Evolutionary conservation across 2,888 invertebrate genomes (phyloP).

Genomic region (Chromoteleia sp.): DNA sequence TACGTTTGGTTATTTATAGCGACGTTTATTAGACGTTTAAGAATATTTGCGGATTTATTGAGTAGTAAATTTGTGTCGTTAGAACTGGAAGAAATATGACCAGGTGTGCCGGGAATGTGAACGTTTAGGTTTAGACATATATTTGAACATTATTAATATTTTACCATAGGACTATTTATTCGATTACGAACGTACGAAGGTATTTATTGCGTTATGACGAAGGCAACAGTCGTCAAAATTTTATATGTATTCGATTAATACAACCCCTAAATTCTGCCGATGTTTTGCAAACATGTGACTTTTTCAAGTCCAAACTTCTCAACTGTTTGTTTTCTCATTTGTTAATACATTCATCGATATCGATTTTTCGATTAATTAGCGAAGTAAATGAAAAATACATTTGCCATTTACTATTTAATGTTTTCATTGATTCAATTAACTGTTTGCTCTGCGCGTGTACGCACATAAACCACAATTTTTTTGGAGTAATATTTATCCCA

Average conservation of each 20-base stretch:
- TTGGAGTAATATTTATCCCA: slow-evolving; percentile 16
- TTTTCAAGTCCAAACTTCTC: too few relatives aligned
- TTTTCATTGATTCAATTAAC: not conserved
- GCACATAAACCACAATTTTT: not conserved
- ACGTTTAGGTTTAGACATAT: slow-evolving; percentile 34
- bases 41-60: slow-evolving; percentile 57
- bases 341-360: too few relatives aligned
- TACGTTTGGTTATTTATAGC: slow-evolving; percentile 38
- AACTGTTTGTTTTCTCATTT: too few relatives aligned
- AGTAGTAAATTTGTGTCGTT: slow-evolving; percentile 53
- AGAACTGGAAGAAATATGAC: slow-evolving; percentile 48
- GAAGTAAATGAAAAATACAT: too few relatives aligned
- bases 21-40: slow-evolving; percentile 53
- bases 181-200: not conserved
- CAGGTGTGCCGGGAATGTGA: slow-evolving; percentile 32
- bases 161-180: slow-evolving; percentile 5
- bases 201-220: slow-evolving; percentile 7
- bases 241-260: not conserved
- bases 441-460: not conserved
- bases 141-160: slow-evolving; percentile 44
- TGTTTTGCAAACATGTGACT: not conserved
- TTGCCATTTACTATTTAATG: slow-evolving; percentile 7
- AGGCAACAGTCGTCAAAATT: slow-evolving; percentile 14
- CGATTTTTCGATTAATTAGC: too few relatives aligned
- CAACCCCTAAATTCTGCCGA: not conserved